phyloP scores from a whole-genome alignment of 2,888 invertebrate species.

The Xestoiulus laeticollis region DNA sequence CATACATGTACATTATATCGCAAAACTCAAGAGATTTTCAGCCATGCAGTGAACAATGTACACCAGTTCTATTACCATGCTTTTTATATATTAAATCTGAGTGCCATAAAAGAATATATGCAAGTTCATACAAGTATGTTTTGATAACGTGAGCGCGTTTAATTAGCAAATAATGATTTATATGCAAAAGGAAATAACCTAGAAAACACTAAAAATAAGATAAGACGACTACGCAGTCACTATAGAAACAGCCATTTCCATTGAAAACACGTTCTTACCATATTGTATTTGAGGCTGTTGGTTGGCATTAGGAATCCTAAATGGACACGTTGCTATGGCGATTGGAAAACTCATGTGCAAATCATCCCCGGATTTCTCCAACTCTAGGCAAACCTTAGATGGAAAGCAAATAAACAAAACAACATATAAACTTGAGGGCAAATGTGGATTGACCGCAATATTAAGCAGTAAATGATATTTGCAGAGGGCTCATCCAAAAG shows the following conservation, averaged over 20 bases:
- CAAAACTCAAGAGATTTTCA: neutral
- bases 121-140: neutral
- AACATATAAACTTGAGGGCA: neutral
- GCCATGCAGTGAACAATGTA: too few relatives aligned
- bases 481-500: neutral
- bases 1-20: neutral
- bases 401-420: constrained; percentile 55
- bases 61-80: neutral
- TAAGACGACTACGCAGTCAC: constrained; percentile 4
- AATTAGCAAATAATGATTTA: neutral
- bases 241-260: neutral
- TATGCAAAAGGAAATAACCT: neutral
- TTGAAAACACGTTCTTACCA: constrained; percentile 66
- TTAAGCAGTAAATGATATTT: neutral
- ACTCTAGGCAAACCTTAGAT: constrained; percentile 73
- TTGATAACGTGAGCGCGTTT: neutral
- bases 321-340: constrained; percentile 79
- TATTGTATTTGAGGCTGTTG: constrained; percentile 72
- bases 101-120: neutral
- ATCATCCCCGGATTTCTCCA: constrained; percentile 76
- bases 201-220: constrained; percentile 19
- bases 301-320: constrained; percentile 73
- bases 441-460: neutral
- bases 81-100: neutral
- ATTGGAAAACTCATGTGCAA: constrained; percentile 78